A percentile compares a stretch with the other conserved stretches of the same genome.
Conservation (phyloP, 2,888 invertebrate genomes). For the Coleophora flavipennella region DNA sequence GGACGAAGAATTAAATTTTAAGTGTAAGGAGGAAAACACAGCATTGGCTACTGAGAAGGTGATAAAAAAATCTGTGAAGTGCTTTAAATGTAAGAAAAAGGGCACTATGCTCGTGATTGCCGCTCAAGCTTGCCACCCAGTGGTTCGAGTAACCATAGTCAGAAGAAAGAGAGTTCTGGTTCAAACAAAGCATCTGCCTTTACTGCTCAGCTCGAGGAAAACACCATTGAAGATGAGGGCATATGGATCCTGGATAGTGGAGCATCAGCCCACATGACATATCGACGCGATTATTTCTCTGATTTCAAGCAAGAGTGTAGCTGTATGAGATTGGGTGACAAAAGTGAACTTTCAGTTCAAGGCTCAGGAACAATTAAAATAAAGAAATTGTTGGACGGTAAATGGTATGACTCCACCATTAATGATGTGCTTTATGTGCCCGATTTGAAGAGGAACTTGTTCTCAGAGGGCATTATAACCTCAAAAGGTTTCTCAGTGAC, state of each 20-base stretch:
- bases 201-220: too few species aligned
- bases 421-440: slow-evolving; percentile 3
- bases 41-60: too few species aligned
- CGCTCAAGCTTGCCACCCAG: too few species aligned
- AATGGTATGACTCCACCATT: slow-evolving; percentile 4
- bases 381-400: neutral
- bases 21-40: neutral
- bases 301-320: too few species aligned
- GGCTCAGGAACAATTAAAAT: neutral
- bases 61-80: slow-evolving; percentile 1
- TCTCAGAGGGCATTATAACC: slow-evolving; percentile 1
- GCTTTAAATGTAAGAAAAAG: slow-evolving; percentile 2
- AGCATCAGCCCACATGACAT: slow-evolving; percentile 1
- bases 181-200: too few species aligned
- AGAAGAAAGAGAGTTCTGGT: too few species aligned
- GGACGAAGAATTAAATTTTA: slow-evolving; percentile 7
- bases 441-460: slow-evolving; percentile 1
- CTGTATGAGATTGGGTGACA: neutral
- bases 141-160: too few species aligned
- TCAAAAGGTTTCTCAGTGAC: neutral
- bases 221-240: neutral
- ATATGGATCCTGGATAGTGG: slow-evolving; percentile 3
- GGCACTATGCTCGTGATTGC: too few species aligned
- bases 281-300: neutral
- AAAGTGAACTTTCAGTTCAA: too few species aligned